Percentiles rank a stretch among this genome's conserved stretches.
phyloP scores from a whole-genome alignment of 2,888 invertebrate genomes.

The Parnassius glacialis region DNA sequence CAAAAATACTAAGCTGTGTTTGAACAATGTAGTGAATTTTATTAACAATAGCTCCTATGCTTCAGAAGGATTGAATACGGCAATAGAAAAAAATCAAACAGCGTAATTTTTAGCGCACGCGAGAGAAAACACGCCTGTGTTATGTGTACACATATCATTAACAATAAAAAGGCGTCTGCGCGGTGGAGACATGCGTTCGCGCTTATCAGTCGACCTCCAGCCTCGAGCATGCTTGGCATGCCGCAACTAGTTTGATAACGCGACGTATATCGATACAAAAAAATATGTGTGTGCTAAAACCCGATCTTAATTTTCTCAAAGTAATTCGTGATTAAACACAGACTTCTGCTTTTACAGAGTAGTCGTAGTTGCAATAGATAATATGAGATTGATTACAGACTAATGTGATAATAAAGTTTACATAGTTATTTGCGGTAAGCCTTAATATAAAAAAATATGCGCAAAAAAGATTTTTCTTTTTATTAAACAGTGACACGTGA shows the following conservation, averaged over 20 bases:
- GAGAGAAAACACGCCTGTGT: constrained; percentile 3
- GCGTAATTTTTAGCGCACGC: constrained; percentile 13
- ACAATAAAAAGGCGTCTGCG: constrained; percentile 43
- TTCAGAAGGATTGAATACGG: too few species aligned
- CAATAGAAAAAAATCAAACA: constrained; percentile 4
- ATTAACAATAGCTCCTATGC: too few species aligned
- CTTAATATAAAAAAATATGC: too few species aligned
- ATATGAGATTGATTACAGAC: not conserved
- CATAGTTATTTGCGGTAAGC: too few species aligned
- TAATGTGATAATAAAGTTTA: not conserved
- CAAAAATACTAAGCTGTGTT: too few species aligned
- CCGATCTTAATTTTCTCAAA: not conserved
- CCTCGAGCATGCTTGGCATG: constrained; percentile 31
- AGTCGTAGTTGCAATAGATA: not conserved
- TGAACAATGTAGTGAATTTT: too few species aligned
- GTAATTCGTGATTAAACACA: not conserved
- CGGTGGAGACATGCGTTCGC: constrained; percentile 47
- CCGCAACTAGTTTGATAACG: constrained; percentile 28
- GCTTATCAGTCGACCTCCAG: constrained; percentile 68
- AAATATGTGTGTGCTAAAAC: constrained; percentile 2
- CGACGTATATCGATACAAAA: constrained; percentile 21
- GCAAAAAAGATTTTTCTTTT: not conserved
- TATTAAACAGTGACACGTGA: not conserved
- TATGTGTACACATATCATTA: constrained; percentile 31
- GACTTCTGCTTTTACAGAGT: too few species aligned